These are phyloP conservation scores for Eupelmus urozonus DNA, from an alignment of 2,888 invertebrate species.

Conservation along the genomic window DNA sequence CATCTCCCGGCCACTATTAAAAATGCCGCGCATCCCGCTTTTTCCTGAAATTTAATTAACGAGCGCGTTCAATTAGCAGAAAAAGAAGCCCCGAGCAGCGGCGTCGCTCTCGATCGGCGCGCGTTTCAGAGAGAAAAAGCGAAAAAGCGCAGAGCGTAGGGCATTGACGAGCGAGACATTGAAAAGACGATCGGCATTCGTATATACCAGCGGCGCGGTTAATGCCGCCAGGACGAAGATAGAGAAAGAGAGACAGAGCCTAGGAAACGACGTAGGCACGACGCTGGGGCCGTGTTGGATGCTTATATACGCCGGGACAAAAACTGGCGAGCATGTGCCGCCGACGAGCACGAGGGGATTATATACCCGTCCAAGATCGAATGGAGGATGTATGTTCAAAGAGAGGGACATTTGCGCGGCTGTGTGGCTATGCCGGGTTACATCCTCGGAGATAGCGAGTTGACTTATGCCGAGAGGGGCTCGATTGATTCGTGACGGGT, in stretches of 20 bases:
- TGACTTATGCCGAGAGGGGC: background rate
- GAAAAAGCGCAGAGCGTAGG: background rate
- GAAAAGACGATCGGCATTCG: constrained; percentile 41
- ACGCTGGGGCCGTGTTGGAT: background rate
- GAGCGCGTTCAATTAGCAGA: constrained; percentile 16
- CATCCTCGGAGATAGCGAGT: background rate
- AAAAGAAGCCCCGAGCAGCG: constrained; percentile 2
- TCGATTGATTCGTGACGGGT: constrained; percentile 43
- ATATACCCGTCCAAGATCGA: constrained; percentile 14
- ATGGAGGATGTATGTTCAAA: constrained; percentile 19
- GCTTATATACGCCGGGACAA: constrained; percentile 23
- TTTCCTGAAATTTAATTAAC: constrained; percentile 43
- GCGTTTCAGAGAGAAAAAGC: background rate
- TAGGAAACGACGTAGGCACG: constrained; percentile 36
- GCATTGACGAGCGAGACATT: constrained; percentile 42
- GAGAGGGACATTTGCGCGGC: too few species aligned
- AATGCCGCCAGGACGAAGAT: constrained; percentile 1
- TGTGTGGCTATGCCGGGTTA: too few species aligned
- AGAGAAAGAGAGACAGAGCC: background rate
- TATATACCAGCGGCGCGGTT: background rate
- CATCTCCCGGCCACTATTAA: background rate
- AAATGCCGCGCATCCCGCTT: background rate
- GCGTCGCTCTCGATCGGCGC: background rate
- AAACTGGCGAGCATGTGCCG: constrained; percentile 24
- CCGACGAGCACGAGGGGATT: constrained; percentile 1